Base-by-base conservation (phyloP, 2,888 invertebrate species). In the Drosophila trichaetosa region DNA sequence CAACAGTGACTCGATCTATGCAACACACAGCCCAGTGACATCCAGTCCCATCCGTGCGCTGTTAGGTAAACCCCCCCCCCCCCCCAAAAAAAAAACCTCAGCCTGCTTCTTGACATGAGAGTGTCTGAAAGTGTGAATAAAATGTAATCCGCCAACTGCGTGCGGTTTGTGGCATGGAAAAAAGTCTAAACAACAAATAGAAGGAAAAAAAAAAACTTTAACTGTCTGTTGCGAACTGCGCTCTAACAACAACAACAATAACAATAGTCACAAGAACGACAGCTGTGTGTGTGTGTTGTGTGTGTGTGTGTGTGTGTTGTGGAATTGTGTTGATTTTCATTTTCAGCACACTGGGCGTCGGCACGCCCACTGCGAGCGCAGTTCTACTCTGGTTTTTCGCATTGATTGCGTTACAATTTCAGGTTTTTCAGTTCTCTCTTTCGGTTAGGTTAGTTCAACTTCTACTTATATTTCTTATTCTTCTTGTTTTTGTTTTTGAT, bases 321-420 rank as follows among this genome's bases (percentile, higher is more conserved):
- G 71, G 61, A 59, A 60, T 49, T 78, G 80, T 89, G 88, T 85
- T 86, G 88, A 85, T 86, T 86, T 86, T 90, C 83, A 90, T 87
- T 86, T 86, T 88, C 88, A 88, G 90, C 85, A 80, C 68, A 77
- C 66, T 73, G 27, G 89, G 80, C 71, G 72, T 75, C 69, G 75
- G 66, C 82, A 77, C 77, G 80, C 73, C 80, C 56, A 72, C 82
- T 52, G 57, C 29, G 31, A 40, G 65, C 54, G 21, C 33, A 69
- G 64, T 58, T 46, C 42, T 77, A 49, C 62, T 75, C 76, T 69
- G 75, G 69, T 65, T 89, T 82, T 87, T 89, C 77, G 89, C 87
- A 87, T 87, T 85, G 88, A 89, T 90, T 90, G 85, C 89, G 88
- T 87, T 88, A 87, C 89, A 83, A 89, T 88, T 88, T 88, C 87